Evolutionary conservation across 1,140 invertebrate species (phyloP), one percentile per base, ranked within the genome.

Genomic region (Micrasema minimum): DNA sequence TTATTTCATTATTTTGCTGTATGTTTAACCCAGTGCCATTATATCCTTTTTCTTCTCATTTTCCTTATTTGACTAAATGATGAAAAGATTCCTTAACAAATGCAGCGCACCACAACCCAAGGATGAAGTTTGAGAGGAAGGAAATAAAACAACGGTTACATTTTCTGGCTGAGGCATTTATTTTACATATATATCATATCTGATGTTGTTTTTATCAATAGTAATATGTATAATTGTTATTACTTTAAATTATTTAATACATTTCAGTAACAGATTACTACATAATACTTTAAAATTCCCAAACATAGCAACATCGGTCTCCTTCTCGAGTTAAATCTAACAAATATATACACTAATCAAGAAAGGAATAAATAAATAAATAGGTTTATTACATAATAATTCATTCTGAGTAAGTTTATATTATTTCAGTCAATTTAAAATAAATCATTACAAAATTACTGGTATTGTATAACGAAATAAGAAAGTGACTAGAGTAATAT

Each of bases 101-200:
- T n/a, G n/a, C n/a, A n/a, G n/a, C n/a, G n/a, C n/a, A n/a, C n/a
- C n/a, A n/a, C n/a, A n/a, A n/a, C n/a, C n/a, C n/a, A n/a, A 4
- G 26, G 26, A 31, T 31, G 7, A 22, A 20, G 11, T 22, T 5
- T 1, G 31, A 20, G 18, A 14, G n/a, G 18, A 16, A 22, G 11
- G 16, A 50, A 69, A 35, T 61, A 61, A 69, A 69, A 69, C 18
- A 22, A 22, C 14, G 11, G 4, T 67, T 66, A 75, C 73, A 75
- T 75, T 75, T 75, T 75, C 69, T 75, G 73, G 73, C 73, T 75
- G 73, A 75, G 73, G 73, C 73, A 75, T 75, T 75, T 75, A 75
- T 75, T 75, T 75, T 75, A 75, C 73, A 75, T 75, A 75, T 75
- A 64, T 65, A 69, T 69, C 59, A 75, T 75, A 71, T 74, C 71